Percentiles rank a stretch among this genome's conserved stretches.
Conservation (phyloP, 2,113 vertebrate genomes). For the Passer domesticus region DNA sequence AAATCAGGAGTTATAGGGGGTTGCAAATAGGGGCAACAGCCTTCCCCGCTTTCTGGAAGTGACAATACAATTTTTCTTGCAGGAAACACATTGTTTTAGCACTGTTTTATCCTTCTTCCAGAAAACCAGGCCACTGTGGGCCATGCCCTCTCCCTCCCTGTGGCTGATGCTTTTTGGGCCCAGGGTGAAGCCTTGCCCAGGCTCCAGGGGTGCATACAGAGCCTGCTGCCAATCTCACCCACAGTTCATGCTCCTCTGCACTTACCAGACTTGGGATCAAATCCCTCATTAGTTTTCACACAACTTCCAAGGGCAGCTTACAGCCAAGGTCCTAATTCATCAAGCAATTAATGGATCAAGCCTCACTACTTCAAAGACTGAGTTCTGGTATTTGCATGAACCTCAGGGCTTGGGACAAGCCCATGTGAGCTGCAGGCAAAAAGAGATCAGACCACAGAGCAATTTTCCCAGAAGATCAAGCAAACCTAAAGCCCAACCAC, state of each 20-base stretch:
- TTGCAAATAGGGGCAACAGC: background rate
- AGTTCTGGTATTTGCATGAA: background rate
- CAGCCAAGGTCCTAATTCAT: background rate
- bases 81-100: background rate
- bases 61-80: background rate
- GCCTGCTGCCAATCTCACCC: background rate
- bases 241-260: rapidly evolving
- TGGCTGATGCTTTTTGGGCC: background rate
- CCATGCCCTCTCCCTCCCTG: background rate
- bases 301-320: background rate
- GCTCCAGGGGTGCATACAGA: background rate
- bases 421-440: background rate
- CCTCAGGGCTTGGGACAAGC: background rate
- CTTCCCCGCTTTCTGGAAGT: background rate
- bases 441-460: constrained; percentile 2
- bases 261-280: background rate
- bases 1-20: background rate
- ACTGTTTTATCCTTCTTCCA: background rate
- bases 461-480: constrained; percentile 24
- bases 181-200: background rate
- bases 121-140: background rate
- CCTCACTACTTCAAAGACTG: background rate
- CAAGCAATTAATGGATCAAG: constrained; percentile 27
- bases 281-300: background rate
- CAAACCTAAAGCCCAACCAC: background rate